phyloP scores from a whole-genome alignment of 2,797 vertebrate species.

The Eulemur coronatus region DNA sequence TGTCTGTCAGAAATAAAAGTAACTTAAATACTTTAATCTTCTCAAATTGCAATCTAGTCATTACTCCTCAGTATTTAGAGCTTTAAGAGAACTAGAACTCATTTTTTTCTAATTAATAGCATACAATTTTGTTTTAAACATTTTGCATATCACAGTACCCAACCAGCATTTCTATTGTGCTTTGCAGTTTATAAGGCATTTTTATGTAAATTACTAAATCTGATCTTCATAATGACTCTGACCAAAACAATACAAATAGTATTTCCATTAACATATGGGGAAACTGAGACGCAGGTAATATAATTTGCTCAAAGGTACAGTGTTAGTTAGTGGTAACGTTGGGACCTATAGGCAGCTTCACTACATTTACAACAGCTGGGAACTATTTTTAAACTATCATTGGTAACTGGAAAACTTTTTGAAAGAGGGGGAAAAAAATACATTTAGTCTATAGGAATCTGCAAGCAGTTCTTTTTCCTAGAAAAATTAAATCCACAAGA shows the following conservation, averaged over 20 bases:
- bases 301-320: background rate
- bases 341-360: background rate
- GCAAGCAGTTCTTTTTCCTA: slow-evolving; percentile 23
- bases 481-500: slow-evolving; percentile 5
- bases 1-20: slow-evolving; percentile 85
- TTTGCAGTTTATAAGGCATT: background rate
- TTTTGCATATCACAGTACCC: background rate
- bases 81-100: background rate
- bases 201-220: slow-evolving; percentile 11
- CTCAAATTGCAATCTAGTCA: slow-evolving; percentile 17
- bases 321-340: background rate
- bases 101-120: background rate
- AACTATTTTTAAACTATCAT: slow-evolving; percentile 9
- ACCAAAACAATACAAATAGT: background rate
- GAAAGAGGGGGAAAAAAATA: background rate
- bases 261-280: background rate
- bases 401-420: background rate
- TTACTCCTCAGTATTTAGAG: background rate
- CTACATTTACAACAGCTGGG: background rate
- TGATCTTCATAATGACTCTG: background rate
- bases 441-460: slow-evolving; percentile 11
- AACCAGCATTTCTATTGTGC: background rate
- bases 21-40: slow-evolving; percentile 50
- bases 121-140: background rate
- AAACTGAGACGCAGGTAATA: background rate